Evolutionary conservation across 2,888 invertebrate genomes (phyloP).

Genomic region (Antheraea yamamai): DNA sequence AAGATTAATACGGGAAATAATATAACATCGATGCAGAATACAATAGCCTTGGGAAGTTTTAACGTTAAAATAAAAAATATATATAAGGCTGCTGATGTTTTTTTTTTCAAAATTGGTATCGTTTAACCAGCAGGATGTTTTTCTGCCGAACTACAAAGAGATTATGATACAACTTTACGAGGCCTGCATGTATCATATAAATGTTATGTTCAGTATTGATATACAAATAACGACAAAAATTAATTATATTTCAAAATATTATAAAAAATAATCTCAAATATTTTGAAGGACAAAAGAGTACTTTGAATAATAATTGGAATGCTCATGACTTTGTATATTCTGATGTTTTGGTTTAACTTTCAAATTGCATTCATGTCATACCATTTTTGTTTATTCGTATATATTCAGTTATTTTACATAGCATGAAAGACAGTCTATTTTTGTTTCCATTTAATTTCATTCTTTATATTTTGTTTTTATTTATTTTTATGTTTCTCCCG

Average conservation of each 20-base stretch:
- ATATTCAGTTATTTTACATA: neutral
- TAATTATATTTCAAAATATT: neutral
- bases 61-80: no score
- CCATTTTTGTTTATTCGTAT: neutral
- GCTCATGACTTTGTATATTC: neutral
- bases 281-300: neutral
- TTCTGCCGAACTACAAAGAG: neutral
- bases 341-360: neutral
- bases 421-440: neutral
- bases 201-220: no score
- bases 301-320: neutral
- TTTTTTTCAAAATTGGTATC: no score
- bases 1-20: no score
- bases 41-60: no score
- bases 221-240: neutral
- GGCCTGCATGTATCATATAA: no score
- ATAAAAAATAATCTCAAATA: neutral
- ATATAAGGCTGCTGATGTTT: no score
- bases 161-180: neutral
- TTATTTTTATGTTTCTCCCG: slow-evolving; percentile 34
- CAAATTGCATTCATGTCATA: neutral
- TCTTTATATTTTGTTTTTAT: slow-evolving; percentile 35
- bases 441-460: slow-evolving; percentile 25
- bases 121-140: no score
- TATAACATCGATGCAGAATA: no score